phyloP scores from a whole-genome alignment of 1,140 invertebrate species.

The Cyrtorhinus lividipennis region DNA sequence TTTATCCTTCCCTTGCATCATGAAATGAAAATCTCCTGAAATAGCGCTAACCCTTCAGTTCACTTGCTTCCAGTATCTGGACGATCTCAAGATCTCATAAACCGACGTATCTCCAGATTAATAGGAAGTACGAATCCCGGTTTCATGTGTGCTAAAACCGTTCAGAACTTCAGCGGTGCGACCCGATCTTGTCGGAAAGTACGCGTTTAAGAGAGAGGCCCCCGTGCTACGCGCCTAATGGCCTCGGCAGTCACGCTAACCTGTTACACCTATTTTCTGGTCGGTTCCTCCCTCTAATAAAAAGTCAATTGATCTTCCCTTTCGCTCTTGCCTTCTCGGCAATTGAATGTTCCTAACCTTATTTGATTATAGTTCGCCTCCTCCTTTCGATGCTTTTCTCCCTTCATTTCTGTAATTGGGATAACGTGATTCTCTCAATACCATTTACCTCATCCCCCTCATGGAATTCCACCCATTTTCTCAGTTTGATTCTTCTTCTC shows the following conservation, averaged over 20 bases:
- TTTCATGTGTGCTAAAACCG: too few relatives aligned
- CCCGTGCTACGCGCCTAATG: conserved; percentile 7
- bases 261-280: conserved; percentile 8
- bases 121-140: too few relatives aligned
- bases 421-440: conserved; percentile 3
- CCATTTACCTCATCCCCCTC: neutral
- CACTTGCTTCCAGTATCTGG: too few relatives aligned
- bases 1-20: too few relatives aligned
- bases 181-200: too few relatives aligned
- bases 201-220: neutral
- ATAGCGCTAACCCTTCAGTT: too few relatives aligned
- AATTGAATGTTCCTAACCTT: conserved; percentile 5
- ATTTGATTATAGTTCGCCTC: conserved; percentile 3
- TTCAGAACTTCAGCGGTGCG: too few relatives aligned
- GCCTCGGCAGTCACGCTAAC: neutral
- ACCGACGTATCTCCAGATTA: too few relatives aligned
- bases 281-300: conserved; percentile 4
- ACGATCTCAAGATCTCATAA: too few relatives aligned
- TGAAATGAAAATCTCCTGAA: too few relatives aligned
- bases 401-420: conserved; percentile 6
- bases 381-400: neutral
- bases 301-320: conserved; percentile 1
- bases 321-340: neutral
- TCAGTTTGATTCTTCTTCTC: neutral
- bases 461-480: neutral